Evolutionary conservation across 1,140 invertebrate genomes (phyloP).

Genomic region (Drosophila chauvacae): DNA sequence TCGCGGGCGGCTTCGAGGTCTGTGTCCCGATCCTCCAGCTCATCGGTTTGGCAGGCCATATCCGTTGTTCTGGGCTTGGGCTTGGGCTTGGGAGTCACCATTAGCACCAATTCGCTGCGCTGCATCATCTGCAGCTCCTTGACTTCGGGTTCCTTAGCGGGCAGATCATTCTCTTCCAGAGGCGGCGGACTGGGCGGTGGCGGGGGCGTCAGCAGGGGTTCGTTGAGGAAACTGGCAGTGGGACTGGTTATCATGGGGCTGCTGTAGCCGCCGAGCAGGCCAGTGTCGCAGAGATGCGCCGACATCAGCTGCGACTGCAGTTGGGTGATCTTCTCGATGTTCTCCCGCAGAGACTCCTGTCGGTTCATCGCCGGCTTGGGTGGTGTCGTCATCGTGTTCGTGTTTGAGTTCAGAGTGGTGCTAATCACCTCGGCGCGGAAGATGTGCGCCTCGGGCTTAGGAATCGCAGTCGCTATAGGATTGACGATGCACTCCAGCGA

Average conservation of each 20-base stretch:
- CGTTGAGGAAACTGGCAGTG: conserved; percentile 33
- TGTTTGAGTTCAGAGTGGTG: conserved; percentile 59
- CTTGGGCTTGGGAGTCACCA: conserved; percentile 86
- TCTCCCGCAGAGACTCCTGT: conserved; percentile 80
- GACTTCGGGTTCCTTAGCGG: conserved; percentile 23
- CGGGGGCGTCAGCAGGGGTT: conserved; percentile 21
- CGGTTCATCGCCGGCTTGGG: conserved; percentile 63
- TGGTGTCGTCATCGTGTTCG: conserved; percentile 39
- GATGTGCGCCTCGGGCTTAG: conserved; percentile 58
- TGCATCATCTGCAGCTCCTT: conserved; percentile 86
- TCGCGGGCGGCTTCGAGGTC: conserved; percentile 62
- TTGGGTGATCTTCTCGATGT: conserved; percentile 84
- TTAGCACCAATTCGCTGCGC: conserved; percentile 87
- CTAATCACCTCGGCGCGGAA: conserved; percentile 80
- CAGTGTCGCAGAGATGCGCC: conserved; percentile 67
- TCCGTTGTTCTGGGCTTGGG: conserved; percentile 86
- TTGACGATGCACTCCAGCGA: conserved; percentile 59
- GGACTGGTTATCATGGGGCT: conserved; percentile 40
- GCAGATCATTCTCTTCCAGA: conserved; percentile 5
- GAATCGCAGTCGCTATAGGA: conserved; percentile 18
- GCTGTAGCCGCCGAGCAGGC: conserved; percentile 45
- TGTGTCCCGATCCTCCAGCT: conserved; percentile 61
- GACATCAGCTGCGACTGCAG: conserved; percentile 84
- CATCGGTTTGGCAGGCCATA: conserved; percentile 88
- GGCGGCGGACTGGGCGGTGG: conserved; percentile 36